Conservation (phyloP, 2,888 invertebrate genomes). For the Thera obeliscata region DNA sequence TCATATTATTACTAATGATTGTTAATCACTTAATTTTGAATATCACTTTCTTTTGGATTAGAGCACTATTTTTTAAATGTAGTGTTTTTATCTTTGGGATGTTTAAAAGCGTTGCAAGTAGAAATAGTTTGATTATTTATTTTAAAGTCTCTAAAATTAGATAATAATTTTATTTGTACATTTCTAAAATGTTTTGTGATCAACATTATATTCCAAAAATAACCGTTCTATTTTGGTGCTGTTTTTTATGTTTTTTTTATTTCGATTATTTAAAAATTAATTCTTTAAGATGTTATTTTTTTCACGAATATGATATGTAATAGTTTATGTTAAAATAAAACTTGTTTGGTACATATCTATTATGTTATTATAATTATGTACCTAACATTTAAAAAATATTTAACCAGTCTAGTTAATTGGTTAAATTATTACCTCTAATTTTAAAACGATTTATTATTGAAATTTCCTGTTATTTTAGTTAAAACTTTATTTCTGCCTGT, state of each 20-base stretch:
- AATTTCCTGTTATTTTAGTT: neutral
- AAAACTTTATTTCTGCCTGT: too few relatives aligned
- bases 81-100: slow-evolving; percentile 11
- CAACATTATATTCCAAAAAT: slow-evolving; percentile 48
- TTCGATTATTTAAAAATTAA: slow-evolving; percentile 4
- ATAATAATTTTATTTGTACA: slow-evolving; percentile 6
- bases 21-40: neutral
- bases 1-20: too few relatives aligned
- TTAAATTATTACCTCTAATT: neutral
- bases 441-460: neutral
- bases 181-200: slow-evolving; percentile 34
- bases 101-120: slow-evolving; percentile 4
- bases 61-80: slow-evolving; percentile 17
- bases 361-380: neutral
- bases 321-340: neutral
- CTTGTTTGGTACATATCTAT: neutral
- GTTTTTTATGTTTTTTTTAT: slow-evolving; percentile 46
- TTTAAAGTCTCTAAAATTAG: slow-evolving; percentile 5
- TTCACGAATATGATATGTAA: neutral
- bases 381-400: neutral
- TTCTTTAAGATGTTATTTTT: slow-evolving; percentile 2
- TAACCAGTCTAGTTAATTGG: neutral
- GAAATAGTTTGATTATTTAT: slow-evolving; percentile 9
- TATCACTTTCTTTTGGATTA: slow-evolving; percentile 6
- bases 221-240: slow-evolving; percentile 48